These are phyloP conservation scores for Calameuta pallipes DNA, from an alignment of 2,888 invertebrate species.

Conservation along the genomic window DNA sequence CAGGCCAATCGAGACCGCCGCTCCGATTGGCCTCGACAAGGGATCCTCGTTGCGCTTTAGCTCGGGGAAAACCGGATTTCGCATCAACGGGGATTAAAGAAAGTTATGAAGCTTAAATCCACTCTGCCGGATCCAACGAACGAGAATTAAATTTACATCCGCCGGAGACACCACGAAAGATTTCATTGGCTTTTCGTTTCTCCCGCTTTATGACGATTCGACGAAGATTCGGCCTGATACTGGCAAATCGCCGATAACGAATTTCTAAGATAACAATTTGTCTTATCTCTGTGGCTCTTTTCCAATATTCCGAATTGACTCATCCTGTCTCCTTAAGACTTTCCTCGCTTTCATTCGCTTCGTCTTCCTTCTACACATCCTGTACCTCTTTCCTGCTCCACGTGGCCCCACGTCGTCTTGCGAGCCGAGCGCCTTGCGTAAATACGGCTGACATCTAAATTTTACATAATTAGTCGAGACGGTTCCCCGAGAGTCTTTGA, in stretches of 20 bases:
- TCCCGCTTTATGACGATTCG: neutral
- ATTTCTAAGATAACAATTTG: neutral
- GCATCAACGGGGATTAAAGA: neutral
- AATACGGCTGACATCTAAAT: conserved; percentile 17
- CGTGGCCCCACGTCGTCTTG: neutral
- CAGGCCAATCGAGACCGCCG: conserved; percentile 20
- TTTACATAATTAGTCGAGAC: conserved; percentile 21
- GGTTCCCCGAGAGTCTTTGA: conserved; percentile 14
- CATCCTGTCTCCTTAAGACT: neutral
- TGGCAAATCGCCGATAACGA: neutral
- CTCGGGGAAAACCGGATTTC: neutral
- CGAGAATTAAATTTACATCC: neutral
- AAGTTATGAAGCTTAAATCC: conserved; percentile 6
- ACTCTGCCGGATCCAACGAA: neutral
- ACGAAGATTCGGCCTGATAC: neutral
- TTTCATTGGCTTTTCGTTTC: neutral
- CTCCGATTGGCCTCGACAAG: conserved; percentile 20
- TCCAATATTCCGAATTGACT: neutral
- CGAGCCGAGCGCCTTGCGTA: conserved; percentile 8
- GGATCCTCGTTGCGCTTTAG: conserved; percentile 7
- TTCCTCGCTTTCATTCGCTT: neutral
- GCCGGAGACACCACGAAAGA: neutral
- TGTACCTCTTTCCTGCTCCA: neutral
- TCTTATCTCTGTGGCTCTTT: neutral
- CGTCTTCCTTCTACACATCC: neutral